These are phyloP conservation scores for Alligator mississippiensis DNA, from an alignment of 2,113 vertebrate species.

Conservation along the genomic window DNA sequence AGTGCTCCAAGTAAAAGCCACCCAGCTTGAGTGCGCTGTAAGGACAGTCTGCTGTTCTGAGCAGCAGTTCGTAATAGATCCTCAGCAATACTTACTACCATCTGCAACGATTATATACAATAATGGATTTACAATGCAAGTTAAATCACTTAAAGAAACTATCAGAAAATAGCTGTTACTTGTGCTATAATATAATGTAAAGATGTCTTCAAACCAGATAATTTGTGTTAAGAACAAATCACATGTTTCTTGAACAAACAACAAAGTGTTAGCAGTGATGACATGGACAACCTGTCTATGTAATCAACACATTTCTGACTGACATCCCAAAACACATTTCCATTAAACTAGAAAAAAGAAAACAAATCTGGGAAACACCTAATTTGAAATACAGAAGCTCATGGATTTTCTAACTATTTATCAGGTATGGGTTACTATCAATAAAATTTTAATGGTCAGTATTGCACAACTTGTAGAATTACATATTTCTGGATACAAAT, in stretches of 20 bases:
- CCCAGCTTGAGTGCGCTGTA: conserved; percentile 96
- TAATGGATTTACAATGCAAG: neutral
- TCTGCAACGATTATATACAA: conserved; percentile 75
- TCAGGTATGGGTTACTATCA: neutral
- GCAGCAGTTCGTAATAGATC: conserved; percentile 95
- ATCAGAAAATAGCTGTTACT: neutral
- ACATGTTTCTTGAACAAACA: neutral
- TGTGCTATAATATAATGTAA: neutral
- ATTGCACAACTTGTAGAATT: neutral
- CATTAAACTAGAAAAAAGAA: neutral
- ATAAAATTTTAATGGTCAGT: neutral
- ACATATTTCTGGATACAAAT: neutral
- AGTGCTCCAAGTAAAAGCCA: conserved; percentile 98
- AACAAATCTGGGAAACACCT: neutral
- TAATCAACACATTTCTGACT: neutral
- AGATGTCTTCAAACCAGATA: neutral
- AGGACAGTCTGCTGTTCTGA: conserved; percentile 95
- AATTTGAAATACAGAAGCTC: neutral
- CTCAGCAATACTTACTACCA: conserved; percentile 98
- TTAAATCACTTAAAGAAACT: neutral
- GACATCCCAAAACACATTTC: neutral
- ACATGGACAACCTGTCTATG: neutral
- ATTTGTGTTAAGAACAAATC: neutral
- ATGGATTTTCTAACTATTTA: neutral
- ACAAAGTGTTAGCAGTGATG: too few relatives aligned